These are phyloP conservation scores for Aspidiotus rigidus DNA, from an alignment of 2,888 invertebrate genomes.

Conservation along the genomic window DNA sequence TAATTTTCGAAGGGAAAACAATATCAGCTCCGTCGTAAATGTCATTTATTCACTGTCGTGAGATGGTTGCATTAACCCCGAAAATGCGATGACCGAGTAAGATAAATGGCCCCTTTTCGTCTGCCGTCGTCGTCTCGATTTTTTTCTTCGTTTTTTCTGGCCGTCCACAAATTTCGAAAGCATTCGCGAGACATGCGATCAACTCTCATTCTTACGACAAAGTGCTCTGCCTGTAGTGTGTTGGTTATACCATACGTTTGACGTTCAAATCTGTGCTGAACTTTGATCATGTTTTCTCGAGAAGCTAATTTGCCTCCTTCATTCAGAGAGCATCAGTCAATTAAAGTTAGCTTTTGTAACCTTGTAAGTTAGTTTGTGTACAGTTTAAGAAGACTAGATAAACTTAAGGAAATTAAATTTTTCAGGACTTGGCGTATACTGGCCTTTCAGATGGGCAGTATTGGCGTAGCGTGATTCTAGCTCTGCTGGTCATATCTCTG, in stretches of 20 bases:
- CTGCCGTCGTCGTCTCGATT: neutral
- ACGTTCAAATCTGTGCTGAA: neutral
- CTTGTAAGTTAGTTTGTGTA: neutral
- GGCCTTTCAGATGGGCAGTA: slow-evolving; percentile 62
- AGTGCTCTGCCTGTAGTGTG: slow-evolving; percentile 4
- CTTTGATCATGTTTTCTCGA: slow-evolving; percentile 19
- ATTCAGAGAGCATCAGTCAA: slow-evolving; percentile 25
- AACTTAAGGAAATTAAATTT: slow-evolving; percentile 34
- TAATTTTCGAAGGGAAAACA: too few species aligned
- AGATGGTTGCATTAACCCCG: slow-evolving; percentile 20
- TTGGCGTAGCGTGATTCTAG: slow-evolving; percentile 80
- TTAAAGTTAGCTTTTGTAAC: slow-evolving; percentile 16
- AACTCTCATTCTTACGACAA: neutral
- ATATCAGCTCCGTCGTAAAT: too few species aligned
- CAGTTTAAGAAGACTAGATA: neutral
- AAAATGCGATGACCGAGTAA: slow-evolving; percentile 22
- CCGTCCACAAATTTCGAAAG: slow-evolving; percentile 9
- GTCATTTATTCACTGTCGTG: slow-evolving; percentile 14
- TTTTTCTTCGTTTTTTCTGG: too few species aligned
- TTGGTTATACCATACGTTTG: slow-evolving; percentile 17
- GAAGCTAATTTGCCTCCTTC: slow-evolving; percentile 17
- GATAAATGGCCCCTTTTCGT: slow-evolving; percentile 18
- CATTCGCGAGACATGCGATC: slow-evolving; percentile 22
- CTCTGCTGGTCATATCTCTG: slow-evolving; percentile 73
- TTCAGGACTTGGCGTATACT: slow-evolving; percentile 65